Base-by-base conservation (phyloP, 1,140 invertebrate species). In the Anastatus disparis region DNA sequence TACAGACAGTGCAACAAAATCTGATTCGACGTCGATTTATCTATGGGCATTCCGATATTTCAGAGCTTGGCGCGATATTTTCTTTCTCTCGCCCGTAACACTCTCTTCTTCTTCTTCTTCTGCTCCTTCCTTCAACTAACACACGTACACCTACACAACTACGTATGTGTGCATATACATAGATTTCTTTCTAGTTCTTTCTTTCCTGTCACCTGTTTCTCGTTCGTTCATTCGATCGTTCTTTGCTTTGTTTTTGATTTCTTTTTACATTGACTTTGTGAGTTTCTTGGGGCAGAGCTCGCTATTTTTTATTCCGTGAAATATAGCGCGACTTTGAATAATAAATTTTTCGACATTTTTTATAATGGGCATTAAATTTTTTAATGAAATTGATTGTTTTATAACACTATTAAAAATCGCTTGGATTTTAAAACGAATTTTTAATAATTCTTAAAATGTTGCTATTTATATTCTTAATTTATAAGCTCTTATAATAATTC, bases 11-110 rank as follows among this genome's bases (percentile, higher is more conserved):
- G 77, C 78, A 81, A 82, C 83, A 81, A 84, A 83, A 84, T 83
- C 79, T 76, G 78, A 82, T 84, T 82, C 78, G 79, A 83, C 80
- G 76, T 83, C 79, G 80, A 84, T 82, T 84, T 82, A 84, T 83
- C 82, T 79, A 75, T 73, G 74, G 77, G 65, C 76, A 78, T 83
- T 77, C 79, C 76, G 78, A 78, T 77, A 77, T 77, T 75, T 79
- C 75, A 77, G 74, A 31, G n/a, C 71, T 50, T 61, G 61, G 62
- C 72, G 68, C 73, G 73, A 75, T 70, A 58, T 72, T 71, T 71
- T 74, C 72, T 75, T 72, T 50, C 63, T 70, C 17, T 53, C 42
- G 12, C 55, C 62, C 70, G n/a, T n/a, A n/a, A n/a, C n/a, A n/a
- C 70, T 71, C 46, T 64, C 61, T 71, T 24, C 20, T 52, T 62